A percentile compares a stretch with the other conserved stretches of the same genome.
phyloP scores from a whole-genome alignment of 2,888 invertebrate species.

The Lepidocyrtinus sp. region DNA sequence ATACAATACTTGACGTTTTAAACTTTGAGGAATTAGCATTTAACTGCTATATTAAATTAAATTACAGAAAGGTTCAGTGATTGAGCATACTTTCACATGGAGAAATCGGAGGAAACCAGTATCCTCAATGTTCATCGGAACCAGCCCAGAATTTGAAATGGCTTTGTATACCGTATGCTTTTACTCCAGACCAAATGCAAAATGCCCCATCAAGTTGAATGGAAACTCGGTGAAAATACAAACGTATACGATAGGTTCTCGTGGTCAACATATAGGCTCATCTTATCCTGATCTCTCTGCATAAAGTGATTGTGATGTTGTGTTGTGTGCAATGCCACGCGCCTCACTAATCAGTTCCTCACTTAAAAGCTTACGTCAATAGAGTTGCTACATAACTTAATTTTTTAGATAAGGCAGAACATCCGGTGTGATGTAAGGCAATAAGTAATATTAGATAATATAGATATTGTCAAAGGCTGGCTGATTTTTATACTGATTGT shows the following conservation, averaged over 20 bases:
- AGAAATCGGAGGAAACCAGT: slow-evolving; percentile 83
- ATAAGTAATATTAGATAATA: too few species aligned
- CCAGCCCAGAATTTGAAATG: slow-evolving; percentile 92
- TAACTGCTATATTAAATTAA: too few species aligned
- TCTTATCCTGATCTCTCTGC: slow-evolving; percentile 84
- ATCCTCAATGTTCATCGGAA: slow-evolving; percentile 85
- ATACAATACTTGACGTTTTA: neutral
- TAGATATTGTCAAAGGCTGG: too few species aligned
- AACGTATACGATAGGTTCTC: slow-evolving; percentile 82
- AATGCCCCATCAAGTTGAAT: slow-evolving; percentile 82
- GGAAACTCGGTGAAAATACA: slow-evolving; percentile 82
- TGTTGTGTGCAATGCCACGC: neutral
- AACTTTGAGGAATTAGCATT: too few species aligned
- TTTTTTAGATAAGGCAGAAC: too few species aligned
- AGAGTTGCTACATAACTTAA: neutral
- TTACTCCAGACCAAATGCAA: slow-evolving; percentile 80
- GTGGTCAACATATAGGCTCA: slow-evolving; percentile 85
- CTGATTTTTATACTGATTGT: too few species aligned
- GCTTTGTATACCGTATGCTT: slow-evolving; percentile 92
- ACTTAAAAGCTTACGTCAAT: neutral
- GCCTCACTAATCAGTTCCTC: neutral
- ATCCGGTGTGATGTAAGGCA: too few species aligned
- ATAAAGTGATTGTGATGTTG: neutral
- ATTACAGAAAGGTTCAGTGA: slow-evolving; percentile 73
- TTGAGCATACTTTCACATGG: slow-evolving; percentile 82